These are phyloP conservation scores for Hydrozoanthus gracilis DNA, from an alignment of 92 coral and sea anemone species.

Conservation along the genomic window DNA sequence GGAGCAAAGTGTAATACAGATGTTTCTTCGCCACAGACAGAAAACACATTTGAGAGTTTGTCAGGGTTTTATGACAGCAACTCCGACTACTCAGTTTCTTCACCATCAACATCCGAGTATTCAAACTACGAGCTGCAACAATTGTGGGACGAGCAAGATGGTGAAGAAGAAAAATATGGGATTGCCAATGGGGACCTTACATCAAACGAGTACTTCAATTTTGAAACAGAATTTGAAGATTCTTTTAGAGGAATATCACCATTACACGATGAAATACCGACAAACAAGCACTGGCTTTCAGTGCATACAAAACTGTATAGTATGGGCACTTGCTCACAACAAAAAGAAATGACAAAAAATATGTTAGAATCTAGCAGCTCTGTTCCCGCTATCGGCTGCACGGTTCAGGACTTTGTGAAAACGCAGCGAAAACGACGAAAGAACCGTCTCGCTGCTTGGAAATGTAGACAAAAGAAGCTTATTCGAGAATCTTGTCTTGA, in stretches of 20 bases:
- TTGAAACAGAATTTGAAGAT: slow-evolving; percentile 33
- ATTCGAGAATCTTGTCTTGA: slow-evolving; percentile 63
- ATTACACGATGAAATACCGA: slow-evolving; percentile 45
- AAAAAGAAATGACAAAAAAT: slow-evolving; percentile 33
- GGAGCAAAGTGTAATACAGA: slow-evolving; percentile 12
- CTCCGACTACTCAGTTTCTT: slow-evolving; percentile 60
- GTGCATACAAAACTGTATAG: slow-evolving; percentile 63
- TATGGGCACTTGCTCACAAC: slow-evolving; percentile 53
- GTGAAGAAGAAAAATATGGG: background rate
- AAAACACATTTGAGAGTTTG: slow-evolving; percentile 37
- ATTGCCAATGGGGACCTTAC: background rate
- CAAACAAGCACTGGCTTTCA: slow-evolving; percentile 69
- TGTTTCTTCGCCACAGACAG: slow-evolving; percentile 23
- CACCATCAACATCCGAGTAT: slow-evolving; percentile 55
- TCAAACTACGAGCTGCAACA: slow-evolving; percentile 27
- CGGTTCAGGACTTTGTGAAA: slow-evolving; percentile 61
- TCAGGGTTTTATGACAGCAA: slow-evolving; percentile 59
- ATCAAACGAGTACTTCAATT: background rate
- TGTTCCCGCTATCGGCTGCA: slow-evolving; percentile 3
- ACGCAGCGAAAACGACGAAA: slow-evolving; percentile 59
- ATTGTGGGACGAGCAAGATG: slow-evolving; percentile 14
- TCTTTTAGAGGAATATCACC: slow-evolving; percentile 18
- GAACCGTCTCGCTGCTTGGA: slow-evolving; percentile 76
- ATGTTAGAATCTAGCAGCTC: slow-evolving; percentile 3
- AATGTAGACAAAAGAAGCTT: slow-evolving; percentile 72